Percentiles rank a stretch among this genome's conserved stretches.
phyloP scores from a whole-genome alignment of 1,140 invertebrate genomes.

The Maniola jurtina region DNA sequence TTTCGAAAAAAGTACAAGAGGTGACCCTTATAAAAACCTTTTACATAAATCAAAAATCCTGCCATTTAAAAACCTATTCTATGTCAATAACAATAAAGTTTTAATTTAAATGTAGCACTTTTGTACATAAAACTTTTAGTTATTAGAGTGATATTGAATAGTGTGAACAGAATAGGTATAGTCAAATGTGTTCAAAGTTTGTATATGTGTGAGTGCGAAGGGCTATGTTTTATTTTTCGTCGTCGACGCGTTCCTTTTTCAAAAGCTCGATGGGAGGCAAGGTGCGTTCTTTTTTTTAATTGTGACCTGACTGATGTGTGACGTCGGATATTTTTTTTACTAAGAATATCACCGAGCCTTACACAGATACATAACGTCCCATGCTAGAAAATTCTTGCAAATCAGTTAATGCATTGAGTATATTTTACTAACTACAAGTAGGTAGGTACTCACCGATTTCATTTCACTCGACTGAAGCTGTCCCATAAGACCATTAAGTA shows the following conservation, averaged over 20 bases:
- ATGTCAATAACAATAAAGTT: not conserved
- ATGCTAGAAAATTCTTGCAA: not conserved
- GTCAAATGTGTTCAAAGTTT: conserved; percentile 29
- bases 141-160: conserved; percentile 6
- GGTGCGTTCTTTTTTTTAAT: conserved; percentile 69
- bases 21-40: conserved; percentile 23
- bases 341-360: conserved; percentile 8
- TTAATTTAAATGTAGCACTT: not conserved
- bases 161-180: conserved; percentile 44
- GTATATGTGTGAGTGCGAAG: conserved; percentile 39
- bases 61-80: conserved; percentile 17
- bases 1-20: conserved; percentile 65
- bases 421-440: no score
- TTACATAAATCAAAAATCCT: conserved; percentile 7
- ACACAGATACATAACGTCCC: no score
- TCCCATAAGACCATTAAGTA: no score
- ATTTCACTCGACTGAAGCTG: no score
- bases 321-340: conserved; percentile 14
- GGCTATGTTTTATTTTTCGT: conserved; percentile 48
- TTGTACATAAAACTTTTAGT: not conserved
- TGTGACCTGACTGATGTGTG: conserved; percentile 60
- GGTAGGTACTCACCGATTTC: no score
- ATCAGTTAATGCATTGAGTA: not conserved
- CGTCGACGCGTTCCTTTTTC: conserved; percentile 58
- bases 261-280: conserved; percentile 69